phyloP scores from a whole-genome alignment of 1,140 invertebrate species.

The Gonatopus flavifemur region DNA sequence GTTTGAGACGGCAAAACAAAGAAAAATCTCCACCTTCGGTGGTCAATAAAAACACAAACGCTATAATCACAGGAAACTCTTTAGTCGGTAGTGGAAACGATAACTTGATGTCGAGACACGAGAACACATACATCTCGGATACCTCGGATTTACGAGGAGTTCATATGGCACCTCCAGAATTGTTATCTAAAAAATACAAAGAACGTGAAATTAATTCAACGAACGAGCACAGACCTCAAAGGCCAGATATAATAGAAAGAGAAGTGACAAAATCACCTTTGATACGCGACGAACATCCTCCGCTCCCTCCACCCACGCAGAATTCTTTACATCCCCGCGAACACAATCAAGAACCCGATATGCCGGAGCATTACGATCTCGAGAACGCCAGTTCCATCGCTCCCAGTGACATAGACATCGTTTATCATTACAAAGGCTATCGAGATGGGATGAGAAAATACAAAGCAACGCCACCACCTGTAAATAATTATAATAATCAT shows the following conservation, averaged over 20 bases:
- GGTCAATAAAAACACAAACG: constrained; percentile 48
- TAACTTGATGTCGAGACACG: constrained; percentile 48
- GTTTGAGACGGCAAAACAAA: constrained; percentile 79
- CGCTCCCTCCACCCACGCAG: constrained; percentile 67
- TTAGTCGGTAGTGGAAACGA: constrained; percentile 41
- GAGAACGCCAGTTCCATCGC: constrained; percentile 97
- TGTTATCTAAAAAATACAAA: constrained; percentile 85
- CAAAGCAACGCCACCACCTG: constrained; percentile 77
- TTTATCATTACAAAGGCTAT: constrained; percentile 95
- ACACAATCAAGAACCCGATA: constrained; percentile 72
- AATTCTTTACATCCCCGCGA: constrained; percentile 67
- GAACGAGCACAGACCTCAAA: constrained; percentile 68
- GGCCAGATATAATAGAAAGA: constrained; percentile 91
- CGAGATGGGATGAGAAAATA: constrained; percentile 84
- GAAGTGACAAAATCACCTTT: constrained; percentile 82
- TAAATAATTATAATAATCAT: constrained; percentile 65
- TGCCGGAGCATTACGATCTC: constrained; percentile 94
- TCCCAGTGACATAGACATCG: constrained; percentile 95
- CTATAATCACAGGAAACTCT: constrained; percentile 48
- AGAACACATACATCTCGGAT: constrained; percentile 55
- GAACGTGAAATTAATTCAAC: constrained; percentile 74
- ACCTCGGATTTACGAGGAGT: constrained; percentile 60
- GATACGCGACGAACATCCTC: constrained; percentile 73
- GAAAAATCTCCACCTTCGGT: constrained; percentile 66
- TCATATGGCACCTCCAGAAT: constrained; percentile 77